A percentile compares a stretch with the other conserved stretches of the same genome.
Conservation (phyloP, 2,797 vertebrate species). For the Epinephelus awoara region DNA sequence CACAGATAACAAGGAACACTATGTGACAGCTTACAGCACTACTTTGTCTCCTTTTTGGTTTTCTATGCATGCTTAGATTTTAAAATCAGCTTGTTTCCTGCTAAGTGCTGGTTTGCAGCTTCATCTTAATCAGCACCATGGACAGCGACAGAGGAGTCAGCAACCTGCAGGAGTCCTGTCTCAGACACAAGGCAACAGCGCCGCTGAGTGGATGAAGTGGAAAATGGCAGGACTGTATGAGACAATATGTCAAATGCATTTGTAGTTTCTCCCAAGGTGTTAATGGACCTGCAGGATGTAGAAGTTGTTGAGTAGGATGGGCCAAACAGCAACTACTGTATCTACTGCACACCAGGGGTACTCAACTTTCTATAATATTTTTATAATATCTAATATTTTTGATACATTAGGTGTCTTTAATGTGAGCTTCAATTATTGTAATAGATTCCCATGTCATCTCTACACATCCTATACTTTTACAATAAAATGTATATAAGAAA, state of each 20-base stretch:
- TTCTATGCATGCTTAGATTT: not conserved
- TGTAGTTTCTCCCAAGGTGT: too few relatives aligned
- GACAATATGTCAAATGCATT: too few relatives aligned
- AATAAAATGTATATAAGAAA: not conserved
- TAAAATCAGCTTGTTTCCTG: not conserved
- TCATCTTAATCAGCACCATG: constrained; percentile 59
- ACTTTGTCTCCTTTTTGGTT: not conserved
- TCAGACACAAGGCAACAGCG: constrained; percentile 26
- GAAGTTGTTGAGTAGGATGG: too few relatives aligned
- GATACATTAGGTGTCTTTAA: too few relatives aligned
- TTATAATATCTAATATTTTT: too few relatives aligned
- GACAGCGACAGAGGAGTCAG: constrained; percentile 51
- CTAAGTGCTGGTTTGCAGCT: not conserved
- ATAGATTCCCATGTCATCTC: not conserved
- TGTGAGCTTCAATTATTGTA: not conserved
- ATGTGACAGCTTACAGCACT: not conserved
- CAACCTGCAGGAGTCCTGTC: not conserved
- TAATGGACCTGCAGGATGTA: too few relatives aligned
- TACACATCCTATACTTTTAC: not conserved
- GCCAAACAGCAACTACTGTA: not conserved
- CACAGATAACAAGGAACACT: not conserved
- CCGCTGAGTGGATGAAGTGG: constrained; percentile 7
- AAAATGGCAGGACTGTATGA: not conserved
- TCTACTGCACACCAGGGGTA: not conserved
- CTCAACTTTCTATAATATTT: too few relatives aligned